phyloP scores from a whole-genome alignment of 2,888 invertebrate genomes.

The Nezara viridula region DNA sequence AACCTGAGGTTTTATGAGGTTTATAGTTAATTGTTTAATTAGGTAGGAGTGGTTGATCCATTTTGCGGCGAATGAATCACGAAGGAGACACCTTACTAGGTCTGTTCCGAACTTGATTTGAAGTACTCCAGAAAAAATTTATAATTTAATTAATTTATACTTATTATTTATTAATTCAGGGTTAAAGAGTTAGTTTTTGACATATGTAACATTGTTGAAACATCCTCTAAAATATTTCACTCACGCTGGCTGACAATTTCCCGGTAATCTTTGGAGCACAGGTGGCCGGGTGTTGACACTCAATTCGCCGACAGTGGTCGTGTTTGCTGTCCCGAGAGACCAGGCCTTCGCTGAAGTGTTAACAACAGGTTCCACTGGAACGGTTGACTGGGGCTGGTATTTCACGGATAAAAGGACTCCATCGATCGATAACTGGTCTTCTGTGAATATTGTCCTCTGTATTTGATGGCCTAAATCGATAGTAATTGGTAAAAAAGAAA shows the following conservation, averaged over 20 bases:
- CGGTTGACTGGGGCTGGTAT: background rate
- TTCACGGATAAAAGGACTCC: background rate
- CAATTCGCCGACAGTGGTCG: background rate
- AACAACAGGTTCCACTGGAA: background rate
- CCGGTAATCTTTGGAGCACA: background rate
- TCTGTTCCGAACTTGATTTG: too few relatives aligned
- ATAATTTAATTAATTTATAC: too few relatives aligned
- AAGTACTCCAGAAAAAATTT: too few relatives aligned
- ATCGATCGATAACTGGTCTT: background rate
- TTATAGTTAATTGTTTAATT: too few relatives aligned
- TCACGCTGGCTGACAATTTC: background rate
- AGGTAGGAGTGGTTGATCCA: too few relatives aligned
- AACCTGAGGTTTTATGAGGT: too few relatives aligned
- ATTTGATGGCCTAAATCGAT: background rate
- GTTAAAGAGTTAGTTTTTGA: background rate
- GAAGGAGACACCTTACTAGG: too few relatives aligned
- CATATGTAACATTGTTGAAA: background rate
- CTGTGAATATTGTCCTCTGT: background rate
- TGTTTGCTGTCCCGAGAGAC: slow-evolving; percentile 5
- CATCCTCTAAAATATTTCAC: background rate
- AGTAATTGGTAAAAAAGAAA: background rate
- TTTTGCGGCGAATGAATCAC: too few relatives aligned
- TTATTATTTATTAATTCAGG: too few relatives aligned
- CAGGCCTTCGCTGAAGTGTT: background rate
- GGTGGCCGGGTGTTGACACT: slow-evolving; percentile 23